These are phyloP conservation scores for Hanleya hanleyi DNA, from an alignment of 2,888 invertebrate genomes.

Conservation along the genomic window DNA sequence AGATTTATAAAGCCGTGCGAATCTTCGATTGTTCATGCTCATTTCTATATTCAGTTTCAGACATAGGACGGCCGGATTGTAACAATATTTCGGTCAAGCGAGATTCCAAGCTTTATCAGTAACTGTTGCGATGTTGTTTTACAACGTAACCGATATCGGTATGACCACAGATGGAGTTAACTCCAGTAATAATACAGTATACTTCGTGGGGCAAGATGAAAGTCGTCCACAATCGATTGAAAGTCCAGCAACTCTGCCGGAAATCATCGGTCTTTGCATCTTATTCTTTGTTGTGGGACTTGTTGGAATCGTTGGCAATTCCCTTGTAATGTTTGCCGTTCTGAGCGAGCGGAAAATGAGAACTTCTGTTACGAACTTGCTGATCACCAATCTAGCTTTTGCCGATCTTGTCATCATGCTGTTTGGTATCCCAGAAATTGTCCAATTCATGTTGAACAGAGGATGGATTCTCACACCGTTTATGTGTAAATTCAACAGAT, in stretches of 20 bases:
- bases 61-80: too few relatives aligned
- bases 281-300: constrained; percentile 63
- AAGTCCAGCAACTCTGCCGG: not conserved
- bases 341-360: constrained; percentile 67
- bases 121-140: not conserved
- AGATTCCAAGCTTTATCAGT: not conserved
- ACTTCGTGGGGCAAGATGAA: not conserved
- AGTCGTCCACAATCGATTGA: not conserved
- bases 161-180: not conserved
- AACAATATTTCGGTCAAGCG: too few relatives aligned
- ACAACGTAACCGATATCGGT: not conserved
- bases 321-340: constrained; percentile 66
- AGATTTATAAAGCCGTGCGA: too few relatives aligned
- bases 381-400: constrained; percentile 70
- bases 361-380: constrained; percentile 65
- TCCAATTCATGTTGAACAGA: constrained; percentile 62
- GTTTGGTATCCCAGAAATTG: constrained; percentile 69
- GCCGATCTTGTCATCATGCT: constrained; percentile 69
- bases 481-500: constrained; percentile 71
- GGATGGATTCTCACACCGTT: constrained; percentile 66
- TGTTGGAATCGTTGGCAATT: constrained; percentile 65
- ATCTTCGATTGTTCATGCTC: too few relatives aligned
- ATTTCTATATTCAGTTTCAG: too few relatives aligned
- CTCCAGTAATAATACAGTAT: not conserved
- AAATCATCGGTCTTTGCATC: constrained; percentile 32